phyloP scores from a whole-genome alignment of 2,113 vertebrate genomes.

The Trichomycterus rosablanca region DNA sequence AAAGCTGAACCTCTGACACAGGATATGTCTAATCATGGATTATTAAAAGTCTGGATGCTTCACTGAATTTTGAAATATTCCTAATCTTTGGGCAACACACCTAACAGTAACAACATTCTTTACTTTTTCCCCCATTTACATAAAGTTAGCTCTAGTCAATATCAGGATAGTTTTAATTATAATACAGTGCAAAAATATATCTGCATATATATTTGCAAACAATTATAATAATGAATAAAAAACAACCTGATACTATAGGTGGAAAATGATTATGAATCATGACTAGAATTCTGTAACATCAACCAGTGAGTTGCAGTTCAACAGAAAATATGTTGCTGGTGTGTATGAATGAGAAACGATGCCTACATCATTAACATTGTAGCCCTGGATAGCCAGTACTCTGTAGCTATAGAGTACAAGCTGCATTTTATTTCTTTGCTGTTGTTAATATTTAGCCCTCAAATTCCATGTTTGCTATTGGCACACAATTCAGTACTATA shows the following conservation, averaged over 20 bases:
- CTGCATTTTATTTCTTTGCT: constrained; percentile 39
- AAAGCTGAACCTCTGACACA: no score
- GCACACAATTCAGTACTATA: constrained; percentile 34
- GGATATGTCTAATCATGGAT: no score
- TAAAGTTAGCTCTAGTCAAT: no score
- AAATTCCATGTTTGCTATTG: constrained; percentile 37
- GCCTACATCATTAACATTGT: constrained; percentile 17
- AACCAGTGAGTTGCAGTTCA: neutral
- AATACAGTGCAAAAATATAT: no score
- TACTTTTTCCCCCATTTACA: no score
- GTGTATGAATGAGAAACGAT: constrained; percentile 18
- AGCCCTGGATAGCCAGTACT: constrained; percentile 39
- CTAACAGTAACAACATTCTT: no score
- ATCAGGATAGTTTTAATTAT: no score
- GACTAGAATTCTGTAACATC: constrained; percentile 22
- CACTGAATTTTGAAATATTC: no score
- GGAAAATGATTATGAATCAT: constrained; percentile 16
- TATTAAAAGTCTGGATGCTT: no score
- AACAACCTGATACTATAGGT: constrained; percentile 13
- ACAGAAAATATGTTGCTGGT: constrained; percentile 1
- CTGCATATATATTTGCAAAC: no score
- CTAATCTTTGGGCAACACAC: no score
- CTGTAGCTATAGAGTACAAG: constrained; percentile 32
- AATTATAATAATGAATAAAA: no score
- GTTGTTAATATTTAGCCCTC: constrained; percentile 41